Base-by-base conservation (phyloP, 2,113 vertebrate genomes). In the Dicerorhinus sumatrensis region DNA sequence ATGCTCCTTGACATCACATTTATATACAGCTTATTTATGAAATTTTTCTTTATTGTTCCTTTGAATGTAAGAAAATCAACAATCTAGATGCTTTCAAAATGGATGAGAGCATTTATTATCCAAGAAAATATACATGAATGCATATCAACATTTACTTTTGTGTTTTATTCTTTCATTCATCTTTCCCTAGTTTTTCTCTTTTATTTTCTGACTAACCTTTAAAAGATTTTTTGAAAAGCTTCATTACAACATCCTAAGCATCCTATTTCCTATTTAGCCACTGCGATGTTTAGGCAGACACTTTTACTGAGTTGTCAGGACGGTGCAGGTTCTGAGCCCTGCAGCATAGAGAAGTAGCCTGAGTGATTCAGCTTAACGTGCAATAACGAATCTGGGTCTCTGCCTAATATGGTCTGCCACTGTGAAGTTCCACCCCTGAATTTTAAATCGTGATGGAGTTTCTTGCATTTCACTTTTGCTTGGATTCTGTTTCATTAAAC, bases 31-130 rank as follows among this genome's bases (percentile, higher is more conserved):
- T 88, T 96, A 95, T 70, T 98, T 94, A 96, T 86, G 88, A 95
- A 92, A 97, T 89, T 96, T 97, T 76, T 94, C 92, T 96, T 96
- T 96, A 97, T 96, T 95, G 77, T 80, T 42, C 62, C 72, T 97
- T 95, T 79, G 46, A 80, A 95, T 88, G n/a, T 82, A 91, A 96
- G 65, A 85, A 96, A 94, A 83, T 86, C 65, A 93, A 89, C 56
- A 88, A 96, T 25, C n/a, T 58, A 51, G 87, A 83, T 91, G 82
- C 46, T 95, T 94, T 90, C 42, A 96, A 81, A 92, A 95, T 80
- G 42, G 77, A 89, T 82, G 75, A 90, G 84, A 76, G 14, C 65
- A 88, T 92, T 96, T 95, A 94, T 85, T 92, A 72, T 90, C 27
- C 13, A 76, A 86, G 63, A 54, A 94, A 91, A 95, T 89, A 65